Conservation (phyloP, 2,888 invertebrate species). For the Corbicula japonica region DNA sequence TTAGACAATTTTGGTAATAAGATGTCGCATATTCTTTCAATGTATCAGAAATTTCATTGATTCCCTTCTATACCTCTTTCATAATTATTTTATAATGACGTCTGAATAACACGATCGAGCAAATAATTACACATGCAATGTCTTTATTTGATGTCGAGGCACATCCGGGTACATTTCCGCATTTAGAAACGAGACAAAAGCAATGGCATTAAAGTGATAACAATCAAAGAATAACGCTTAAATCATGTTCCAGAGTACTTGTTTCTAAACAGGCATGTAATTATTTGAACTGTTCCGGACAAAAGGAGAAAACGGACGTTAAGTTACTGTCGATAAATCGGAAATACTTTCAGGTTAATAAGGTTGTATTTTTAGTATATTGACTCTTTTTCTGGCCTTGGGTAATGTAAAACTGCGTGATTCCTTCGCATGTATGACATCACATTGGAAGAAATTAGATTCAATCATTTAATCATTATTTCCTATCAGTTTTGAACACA, state of each 20-base stretch:
- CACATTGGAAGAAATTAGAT: too few species aligned
- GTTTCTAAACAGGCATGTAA: background rate
- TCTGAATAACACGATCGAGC: constrained; percentile 23
- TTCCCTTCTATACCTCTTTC: constrained; percentile 8
- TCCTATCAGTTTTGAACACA: too few species aligned
- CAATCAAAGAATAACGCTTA: constrained; percentile 22
- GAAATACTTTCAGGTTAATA: background rate
- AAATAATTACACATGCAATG: constrained; percentile 9
- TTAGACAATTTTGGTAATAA: too few species aligned
- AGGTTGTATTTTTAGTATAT: constrained; percentile 13
- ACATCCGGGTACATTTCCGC: constrained; percentile 33
- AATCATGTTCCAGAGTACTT: constrained; percentile 13
- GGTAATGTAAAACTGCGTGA: background rate
- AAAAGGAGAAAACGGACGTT: background rate
- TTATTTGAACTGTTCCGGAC: constrained; percentile 6
- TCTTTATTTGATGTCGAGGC: background rate
- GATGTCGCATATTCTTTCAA: too few species aligned
- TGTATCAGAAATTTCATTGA: constrained; percentile 12
- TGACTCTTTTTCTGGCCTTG: constrained; percentile 3
- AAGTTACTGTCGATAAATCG: background rate
- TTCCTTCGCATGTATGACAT: too few species aligned
- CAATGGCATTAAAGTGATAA: constrained; percentile 17
- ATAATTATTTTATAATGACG: constrained; percentile 22
- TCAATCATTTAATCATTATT: too few species aligned
- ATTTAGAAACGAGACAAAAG: constrained; percentile 20